Conservation (phyloP, 1,140 invertebrate genomes). For the Drosophila kikkawai region DNA sequence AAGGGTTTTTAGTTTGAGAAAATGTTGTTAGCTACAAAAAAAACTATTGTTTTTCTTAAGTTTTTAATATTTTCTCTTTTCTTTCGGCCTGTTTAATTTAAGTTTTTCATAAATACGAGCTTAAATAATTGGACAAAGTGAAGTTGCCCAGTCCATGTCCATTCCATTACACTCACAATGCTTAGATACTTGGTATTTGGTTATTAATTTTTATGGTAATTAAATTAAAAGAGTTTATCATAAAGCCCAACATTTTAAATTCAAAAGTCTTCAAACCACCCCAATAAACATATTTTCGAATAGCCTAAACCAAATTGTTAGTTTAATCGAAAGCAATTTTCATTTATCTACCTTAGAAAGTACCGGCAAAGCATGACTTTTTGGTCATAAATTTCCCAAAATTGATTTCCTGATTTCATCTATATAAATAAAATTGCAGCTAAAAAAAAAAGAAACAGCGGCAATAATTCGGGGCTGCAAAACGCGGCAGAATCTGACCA, state of each 20-base stretch:
- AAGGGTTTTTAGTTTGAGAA: not conserved
- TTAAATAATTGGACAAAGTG: not conserved
- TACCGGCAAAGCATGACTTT: slow-evolving; percentile 14
- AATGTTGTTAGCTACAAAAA: not conserved
- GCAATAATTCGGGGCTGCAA: slow-evolving; percentile 27
- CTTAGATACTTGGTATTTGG: not conserved
- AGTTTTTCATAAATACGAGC: not conserved
- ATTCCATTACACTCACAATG: not conserved
- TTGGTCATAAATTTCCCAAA: slow-evolving; percentile 65
- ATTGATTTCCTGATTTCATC: slow-evolving; percentile 74
- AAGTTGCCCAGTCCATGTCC: not conserved
- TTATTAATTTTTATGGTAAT: not conserved
- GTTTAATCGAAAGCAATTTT: slow-evolving; percentile 37
- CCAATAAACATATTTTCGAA: not conserved
- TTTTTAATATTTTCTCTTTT: not conserved
- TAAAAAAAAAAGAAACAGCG: slow-evolving; percentile 23
- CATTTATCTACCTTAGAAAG: slow-evolving; percentile 40
- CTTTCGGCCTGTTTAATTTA: not conserved
- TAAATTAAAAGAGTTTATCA: no score
- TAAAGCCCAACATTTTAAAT: not conserved
- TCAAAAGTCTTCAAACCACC: not conserved
- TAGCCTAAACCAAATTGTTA: slow-evolving; percentile 18
- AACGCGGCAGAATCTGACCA: slow-evolving; percentile 61
- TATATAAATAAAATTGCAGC: slow-evolving; percentile 57
- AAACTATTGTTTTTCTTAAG: no score